A percentile compares a stretch with the other conserved stretches of the same genome.
phyloP scores from a whole-genome alignment of 2,113 vertebrate genomes.

The Kryptolebias marmoratus region DNA sequence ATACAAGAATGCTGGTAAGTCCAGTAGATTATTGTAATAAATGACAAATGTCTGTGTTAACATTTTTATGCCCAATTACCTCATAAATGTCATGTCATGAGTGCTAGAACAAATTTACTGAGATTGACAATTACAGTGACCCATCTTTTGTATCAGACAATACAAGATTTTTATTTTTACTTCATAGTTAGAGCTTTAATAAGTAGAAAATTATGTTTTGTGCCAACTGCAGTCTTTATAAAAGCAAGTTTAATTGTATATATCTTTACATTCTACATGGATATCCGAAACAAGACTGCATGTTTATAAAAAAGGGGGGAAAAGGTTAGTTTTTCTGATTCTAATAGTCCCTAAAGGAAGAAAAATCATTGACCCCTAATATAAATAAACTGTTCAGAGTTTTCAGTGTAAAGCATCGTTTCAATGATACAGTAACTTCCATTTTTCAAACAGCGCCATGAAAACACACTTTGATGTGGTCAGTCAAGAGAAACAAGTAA shows the following conservation, averaged over 20 bases:
- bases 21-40: conserved; percentile 44
- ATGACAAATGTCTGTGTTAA: conserved; percentile 31
- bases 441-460: conserved; percentile 18
- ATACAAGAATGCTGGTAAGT: background rate
- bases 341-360: too few species aligned
- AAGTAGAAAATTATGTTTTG: too few species aligned
- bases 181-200: too few species aligned
- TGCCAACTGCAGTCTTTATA: too few species aligned
- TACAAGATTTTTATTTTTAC: too few species aligned
- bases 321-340: too few species aligned
- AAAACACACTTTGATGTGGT: conserved; percentile 20
- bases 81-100: conserved; percentile 42
- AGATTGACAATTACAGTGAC: conserved; percentile 15
- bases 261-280: too few species aligned
- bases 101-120: conserved; percentile 32
- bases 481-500: conserved; percentile 42
- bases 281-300: too few species aligned
- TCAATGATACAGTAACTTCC: background rate
- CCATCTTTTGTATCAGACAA: background rate
- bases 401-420: background rate
- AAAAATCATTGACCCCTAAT: too few species aligned
- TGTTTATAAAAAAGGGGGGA: too few species aligned
- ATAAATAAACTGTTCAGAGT: background rate
- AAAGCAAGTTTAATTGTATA: too few species aligned
- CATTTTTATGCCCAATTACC: conserved; percentile 7